Conservation (phyloP, 2,797 vertebrate genomes). For the Alcedo quadribrachys region DNA sequence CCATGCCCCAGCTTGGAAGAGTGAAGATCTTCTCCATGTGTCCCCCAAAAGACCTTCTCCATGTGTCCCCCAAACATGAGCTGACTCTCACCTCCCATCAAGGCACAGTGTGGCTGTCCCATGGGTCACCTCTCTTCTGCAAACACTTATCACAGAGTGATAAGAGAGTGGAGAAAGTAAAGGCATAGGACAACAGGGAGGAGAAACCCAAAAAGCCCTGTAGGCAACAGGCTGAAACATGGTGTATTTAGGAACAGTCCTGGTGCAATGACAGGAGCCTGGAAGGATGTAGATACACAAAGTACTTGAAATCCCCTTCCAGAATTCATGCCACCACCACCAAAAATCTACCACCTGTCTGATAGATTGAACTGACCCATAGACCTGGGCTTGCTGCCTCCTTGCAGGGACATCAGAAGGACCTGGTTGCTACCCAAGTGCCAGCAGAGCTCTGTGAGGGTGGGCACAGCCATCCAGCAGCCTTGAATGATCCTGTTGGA, state of each 20-base stretch:
- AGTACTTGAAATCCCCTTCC: background rate
- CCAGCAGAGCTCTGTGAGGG: fast-evolving
- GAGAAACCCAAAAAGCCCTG: background rate
- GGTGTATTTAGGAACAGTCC: background rate
- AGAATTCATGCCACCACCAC: background rate
- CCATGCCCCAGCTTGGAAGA: background rate
- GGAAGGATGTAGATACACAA: background rate
- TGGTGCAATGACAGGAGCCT: background rate
- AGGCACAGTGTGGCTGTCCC: background rate
- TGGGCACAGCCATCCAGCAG: background rate
- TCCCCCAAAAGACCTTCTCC: background rate
- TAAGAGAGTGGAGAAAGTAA: background rate
- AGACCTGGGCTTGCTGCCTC: background rate
- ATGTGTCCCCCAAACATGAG: background rate
- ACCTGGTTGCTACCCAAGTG: fast-evolving
- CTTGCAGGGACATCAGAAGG: fast-evolving
- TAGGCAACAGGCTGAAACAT: background rate
- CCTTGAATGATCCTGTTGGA: background rate
- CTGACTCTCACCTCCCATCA: background rate
- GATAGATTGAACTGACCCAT: background rate
- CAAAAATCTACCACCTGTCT: background rate
- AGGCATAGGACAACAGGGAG: background rate
- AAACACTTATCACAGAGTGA: background rate
- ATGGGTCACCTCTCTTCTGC: background rate
- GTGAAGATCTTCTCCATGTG: background rate